These are phyloP conservation scores for Phalanger gymnotis DNA, from an alignment of 2,797 vertebrate genomes.

Conservation along the genomic window DNA sequence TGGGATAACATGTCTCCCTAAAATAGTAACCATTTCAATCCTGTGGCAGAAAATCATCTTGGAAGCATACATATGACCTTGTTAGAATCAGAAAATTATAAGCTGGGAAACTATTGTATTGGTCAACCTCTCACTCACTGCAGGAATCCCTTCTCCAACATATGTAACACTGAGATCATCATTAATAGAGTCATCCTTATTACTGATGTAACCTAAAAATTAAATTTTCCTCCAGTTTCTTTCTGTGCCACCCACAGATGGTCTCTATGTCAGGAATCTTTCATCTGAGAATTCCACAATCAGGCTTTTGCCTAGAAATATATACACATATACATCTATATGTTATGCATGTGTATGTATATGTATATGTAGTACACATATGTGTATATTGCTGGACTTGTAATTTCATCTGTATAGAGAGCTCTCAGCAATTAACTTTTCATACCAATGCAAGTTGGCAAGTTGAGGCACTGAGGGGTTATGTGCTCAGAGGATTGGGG, in stretches of 20 bases:
- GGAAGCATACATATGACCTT: not conserved
- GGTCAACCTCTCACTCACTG: not conserved
- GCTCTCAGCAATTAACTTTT: not conserved
- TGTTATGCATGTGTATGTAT: not conserved
- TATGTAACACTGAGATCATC: not conserved
- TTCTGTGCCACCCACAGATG: not conserved
- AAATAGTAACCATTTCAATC: not conserved
- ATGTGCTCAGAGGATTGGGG: not conserved
- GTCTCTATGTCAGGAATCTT: not conserved
- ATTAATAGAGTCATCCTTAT: not conserved
- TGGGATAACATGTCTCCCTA: not conserved
- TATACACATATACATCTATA: not conserved
- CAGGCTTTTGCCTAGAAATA: not conserved
- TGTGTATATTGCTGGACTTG: not conserved
- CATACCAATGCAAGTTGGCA: not conserved
- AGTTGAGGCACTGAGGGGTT: not conserved
- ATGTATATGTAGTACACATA: no score
- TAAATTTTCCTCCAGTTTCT: not conserved
- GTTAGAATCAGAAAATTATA: not conserved
- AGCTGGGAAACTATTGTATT: not conserved
- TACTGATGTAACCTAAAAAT: not conserved
- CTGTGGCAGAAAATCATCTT: not conserved
- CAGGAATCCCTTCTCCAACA: not conserved
- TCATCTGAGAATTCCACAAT: not conserved
- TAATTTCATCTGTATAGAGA: not conserved